Evolutionary conservation across 2,888 invertebrate species (phyloP), one percentile per base, ranked within the genome.

Genomic region (Melangyna quadrimaculata): DNA sequence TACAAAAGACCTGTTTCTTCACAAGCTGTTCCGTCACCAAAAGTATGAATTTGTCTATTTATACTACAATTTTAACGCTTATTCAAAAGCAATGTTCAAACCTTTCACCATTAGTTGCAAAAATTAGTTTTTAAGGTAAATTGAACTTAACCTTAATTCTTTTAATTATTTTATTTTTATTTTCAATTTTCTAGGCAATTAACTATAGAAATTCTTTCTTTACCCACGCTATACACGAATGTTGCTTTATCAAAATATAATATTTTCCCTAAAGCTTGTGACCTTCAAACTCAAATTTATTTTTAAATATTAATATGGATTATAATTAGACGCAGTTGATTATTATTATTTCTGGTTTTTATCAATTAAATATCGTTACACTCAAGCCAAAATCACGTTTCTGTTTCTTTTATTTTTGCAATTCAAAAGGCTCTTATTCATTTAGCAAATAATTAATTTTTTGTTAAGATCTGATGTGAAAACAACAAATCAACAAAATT

Each of bases 371-470:
- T 14, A 24, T 17, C 5, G 8, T 1, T 2, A 9, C 53, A 6
- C 32, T 32, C 17, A 55, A 5, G n/a, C 12, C 10, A n/a, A 1
- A 19, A 57, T 17, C 7, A 57, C 12, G 37, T 24, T 48, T 48
- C 1, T 45, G 9, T 45, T 3, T 19, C 0, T 9, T 7, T 19
- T 45, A 3, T 45, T 48, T 57, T 57, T 59, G 14, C 35, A 57
- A 57, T 22, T 35, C 1, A 37, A 22, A n/a, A 22, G 10, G 14
- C 4, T 24, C 22, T 32, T 37, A 59, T 40, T 61, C 22, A 61
- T 61, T 61, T 61, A 24, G 17, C 24, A 57, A 43, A 45, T 45
- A 63, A 63, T 63, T 45, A 45, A 27, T 24, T 63, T n/a, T 63
- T 45, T 17, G 19, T 19, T 19, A 7, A 43, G 3, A 19, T 45